Conservation (phyloP, 1,140 invertebrate genomes). For the Holcopasites calliopsidis region DNA sequence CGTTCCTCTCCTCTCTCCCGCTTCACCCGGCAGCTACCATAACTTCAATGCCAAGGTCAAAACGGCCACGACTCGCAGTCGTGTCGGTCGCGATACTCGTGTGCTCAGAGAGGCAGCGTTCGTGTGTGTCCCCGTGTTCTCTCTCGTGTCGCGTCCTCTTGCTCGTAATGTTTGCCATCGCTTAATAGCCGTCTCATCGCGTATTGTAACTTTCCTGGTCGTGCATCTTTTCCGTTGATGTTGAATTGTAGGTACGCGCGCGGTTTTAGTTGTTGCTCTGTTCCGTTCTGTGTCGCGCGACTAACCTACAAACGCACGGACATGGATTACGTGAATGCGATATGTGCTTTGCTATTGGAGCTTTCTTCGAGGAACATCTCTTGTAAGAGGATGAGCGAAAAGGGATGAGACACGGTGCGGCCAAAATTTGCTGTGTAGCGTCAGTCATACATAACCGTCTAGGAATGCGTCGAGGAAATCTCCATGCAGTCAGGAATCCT, state of each 20-base stretch:
- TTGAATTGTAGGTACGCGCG: neutral
- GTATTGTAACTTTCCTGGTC: neutral
- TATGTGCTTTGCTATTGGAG: neutral
- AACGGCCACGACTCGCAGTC: constrained; percentile 67
- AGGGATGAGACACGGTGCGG: neutral
- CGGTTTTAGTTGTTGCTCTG: neutral
- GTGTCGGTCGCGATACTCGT: constrained; percentile 69
- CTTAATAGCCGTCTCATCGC: constrained; percentile 24
- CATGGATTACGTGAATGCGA: neutral
- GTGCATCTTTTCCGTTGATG: constrained; percentile 4
- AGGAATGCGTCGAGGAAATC: neutral
- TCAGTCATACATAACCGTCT: neutral
- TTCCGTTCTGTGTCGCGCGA: neutral
- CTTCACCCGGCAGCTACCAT: constrained; percentile 57
- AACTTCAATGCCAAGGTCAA: constrained; percentile 79
- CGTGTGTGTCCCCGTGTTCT: constrained; percentile 23
- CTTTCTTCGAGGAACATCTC: neutral
- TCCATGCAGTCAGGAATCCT: neutral
- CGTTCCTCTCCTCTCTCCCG: constrained; percentile 39
- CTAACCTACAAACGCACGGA: constrained; percentile 21
- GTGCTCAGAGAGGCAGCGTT: constrained; percentile 52
- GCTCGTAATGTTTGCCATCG: neutral
- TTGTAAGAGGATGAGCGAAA: neutral
- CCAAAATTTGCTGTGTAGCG: too few relatives aligned
- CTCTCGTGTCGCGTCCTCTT: neutral